Evolutionary conservation across 2,888 invertebrate genomes (phyloP).

Genomic region (Eilema caniola): DNA sequence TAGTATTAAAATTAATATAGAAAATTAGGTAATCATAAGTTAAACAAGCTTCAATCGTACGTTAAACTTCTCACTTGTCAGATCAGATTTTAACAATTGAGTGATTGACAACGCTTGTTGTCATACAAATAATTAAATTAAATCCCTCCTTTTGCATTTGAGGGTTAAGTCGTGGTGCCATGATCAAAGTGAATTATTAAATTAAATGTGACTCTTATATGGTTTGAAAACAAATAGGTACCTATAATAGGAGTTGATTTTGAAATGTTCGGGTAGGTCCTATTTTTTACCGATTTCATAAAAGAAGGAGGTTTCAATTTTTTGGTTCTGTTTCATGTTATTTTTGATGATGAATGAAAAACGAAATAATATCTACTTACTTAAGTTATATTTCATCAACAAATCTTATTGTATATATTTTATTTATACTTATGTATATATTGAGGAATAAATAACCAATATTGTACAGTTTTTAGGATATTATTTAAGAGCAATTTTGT

Average conservation of each 20-base stretch:
- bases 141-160: slow-evolving; percentile 5
- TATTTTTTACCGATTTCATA: background rate
- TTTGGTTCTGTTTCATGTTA: background rate
- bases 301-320: background rate
- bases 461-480: slow-evolving; percentile 50
- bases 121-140: too few species aligned
- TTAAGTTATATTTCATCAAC: background rate
- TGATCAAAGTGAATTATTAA: background rate
- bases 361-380: background rate
- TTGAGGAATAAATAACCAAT: slow-evolving; percentile 16
- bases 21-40: slow-evolving; percentile 12
- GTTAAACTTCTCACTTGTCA: slow-evolving; percentile 43
- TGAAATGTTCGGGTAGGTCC: background rate
- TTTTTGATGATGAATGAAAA: background rate
- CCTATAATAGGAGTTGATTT: background rate
- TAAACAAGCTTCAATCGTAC: slow-evolving; percentile 4
- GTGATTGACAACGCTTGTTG: slow-evolving; percentile 23
- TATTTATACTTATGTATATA: slow-evolving; percentile 22
- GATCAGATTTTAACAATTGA: slow-evolving; percentile 47
- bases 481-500: slow-evolving; percentile 39
- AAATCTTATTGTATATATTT: slow-evolving; percentile 12
- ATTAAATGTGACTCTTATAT: background rate
- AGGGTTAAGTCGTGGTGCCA: background rate
- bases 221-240: background rate
- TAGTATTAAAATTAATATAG: slow-evolving; percentile 22